phyloP scores from a whole-genome alignment of 2,888 invertebrate species.

The Rhimphoctona megacephalus region DNA sequence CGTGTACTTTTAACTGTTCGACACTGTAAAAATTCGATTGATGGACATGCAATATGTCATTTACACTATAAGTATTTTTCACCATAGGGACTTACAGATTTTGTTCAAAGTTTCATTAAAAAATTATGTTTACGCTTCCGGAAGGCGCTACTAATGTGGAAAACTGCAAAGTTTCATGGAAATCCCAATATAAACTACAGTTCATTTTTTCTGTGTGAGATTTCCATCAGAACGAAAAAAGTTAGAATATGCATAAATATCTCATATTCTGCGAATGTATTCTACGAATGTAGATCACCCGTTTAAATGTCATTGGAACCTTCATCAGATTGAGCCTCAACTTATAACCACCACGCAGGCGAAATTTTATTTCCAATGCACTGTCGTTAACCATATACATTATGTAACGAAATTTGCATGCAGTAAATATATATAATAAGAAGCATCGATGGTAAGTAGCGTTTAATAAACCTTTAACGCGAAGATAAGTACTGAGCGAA shows the following conservation, averaged over 20 bases:
- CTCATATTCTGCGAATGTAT: not conserved
- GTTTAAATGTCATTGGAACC: not conserved
- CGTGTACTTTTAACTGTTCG: no score
- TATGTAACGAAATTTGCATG: not conserved
- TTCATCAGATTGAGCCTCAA: not conserved
- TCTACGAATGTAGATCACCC: no score
- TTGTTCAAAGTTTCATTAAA: no score
- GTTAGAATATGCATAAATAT: not conserved
- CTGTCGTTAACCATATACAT: not conserved
- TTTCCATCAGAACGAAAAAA: constrained; percentile 3
- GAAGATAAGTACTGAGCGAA: not conserved
- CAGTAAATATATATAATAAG: not conserved
- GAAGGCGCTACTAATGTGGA: no score
- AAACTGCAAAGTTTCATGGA: no score
- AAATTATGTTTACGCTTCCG: no score
- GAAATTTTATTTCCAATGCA: not conserved
- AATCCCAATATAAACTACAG: no score
- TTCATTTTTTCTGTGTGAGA: no score
- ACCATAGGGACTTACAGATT: no score
- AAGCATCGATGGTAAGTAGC: not conserved
- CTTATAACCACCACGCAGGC: not conserved
- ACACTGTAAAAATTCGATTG: no score
- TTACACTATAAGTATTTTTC: no score
- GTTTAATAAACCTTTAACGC: not conserved
- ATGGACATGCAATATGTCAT: no score